A percentile compares a stretch with the other conserved stretches of the same genome.
phyloP scores from a whole-genome alignment of 2,888 invertebrate genomes.

The Himalopsyche kuldschensis region DNA sequence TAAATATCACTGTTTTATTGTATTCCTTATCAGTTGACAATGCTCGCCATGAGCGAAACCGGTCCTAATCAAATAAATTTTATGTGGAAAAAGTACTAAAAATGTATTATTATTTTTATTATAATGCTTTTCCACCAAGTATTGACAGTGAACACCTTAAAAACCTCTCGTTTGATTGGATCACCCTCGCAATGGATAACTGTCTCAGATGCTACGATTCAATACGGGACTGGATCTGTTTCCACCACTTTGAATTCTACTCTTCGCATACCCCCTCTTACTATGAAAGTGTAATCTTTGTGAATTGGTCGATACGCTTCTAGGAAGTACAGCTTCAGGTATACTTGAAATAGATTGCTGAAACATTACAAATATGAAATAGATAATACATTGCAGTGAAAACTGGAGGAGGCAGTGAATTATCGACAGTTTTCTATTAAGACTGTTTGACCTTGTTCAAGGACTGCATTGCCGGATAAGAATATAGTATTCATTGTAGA shows the following conservation, averaged over 20 bases:
- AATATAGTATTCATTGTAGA: background rate
- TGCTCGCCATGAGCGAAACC: too few species aligned
- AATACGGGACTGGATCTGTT: slow-evolving; percentile 97
- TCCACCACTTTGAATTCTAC: slow-evolving; percentile 99
- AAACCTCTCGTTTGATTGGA: slow-evolving; percentile 97
- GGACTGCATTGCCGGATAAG: background rate
- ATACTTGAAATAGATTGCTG: slow-evolving; percentile 94
- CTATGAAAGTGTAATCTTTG: slow-evolving; percentile 97
- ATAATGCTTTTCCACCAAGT: too few species aligned
- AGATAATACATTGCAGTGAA: too few species aligned
- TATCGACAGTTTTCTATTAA: too few species aligned
- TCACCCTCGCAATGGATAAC: slow-evolving; percentile 99
- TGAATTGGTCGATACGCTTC: slow-evolving; percentile 99
- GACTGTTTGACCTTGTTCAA: background rate
- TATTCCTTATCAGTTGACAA: too few species aligned
- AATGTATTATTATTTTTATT: too few species aligned
- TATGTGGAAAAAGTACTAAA: too few species aligned
- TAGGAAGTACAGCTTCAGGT: slow-evolving; percentile 97
- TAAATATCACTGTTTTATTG: too few species aligned
- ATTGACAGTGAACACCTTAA: too few species aligned
- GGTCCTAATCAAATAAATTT: too few species aligned
- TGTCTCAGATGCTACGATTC: slow-evolving; percentile 99
- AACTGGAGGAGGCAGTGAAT: too few species aligned
- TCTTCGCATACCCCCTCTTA: slow-evolving; percentile 97
- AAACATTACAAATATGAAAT: slow-evolving; percentile 35